A percentile compares a stretch with the other conserved stretches of the same genome.
Conservation (phyloP, 2,797 vertebrate species). For the Onychomys leucogaster region DNA sequence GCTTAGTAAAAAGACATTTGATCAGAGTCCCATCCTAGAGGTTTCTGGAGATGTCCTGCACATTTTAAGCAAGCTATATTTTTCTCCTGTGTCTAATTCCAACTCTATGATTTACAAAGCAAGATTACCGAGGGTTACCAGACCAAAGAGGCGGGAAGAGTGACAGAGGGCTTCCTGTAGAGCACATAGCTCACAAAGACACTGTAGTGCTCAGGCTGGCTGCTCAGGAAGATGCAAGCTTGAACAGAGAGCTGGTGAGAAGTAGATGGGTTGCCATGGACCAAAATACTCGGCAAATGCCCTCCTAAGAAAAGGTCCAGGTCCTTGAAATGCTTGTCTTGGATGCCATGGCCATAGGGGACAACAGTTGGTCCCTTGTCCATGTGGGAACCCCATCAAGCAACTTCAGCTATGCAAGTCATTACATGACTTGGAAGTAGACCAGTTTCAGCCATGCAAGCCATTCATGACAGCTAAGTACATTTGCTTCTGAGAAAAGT, state of each 20-base stretch:
- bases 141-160: not conserved
- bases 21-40: not conserved
- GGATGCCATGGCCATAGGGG: not conserved
- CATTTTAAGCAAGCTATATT: slow-evolving; percentile 27
- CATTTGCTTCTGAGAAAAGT: not conserved
- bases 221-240: not conserved
- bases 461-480: not conserved
- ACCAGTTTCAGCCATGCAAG: not conserved
- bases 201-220: not conserved
- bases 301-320: not conserved
- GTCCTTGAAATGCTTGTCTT: slow-evolving; percentile 1
- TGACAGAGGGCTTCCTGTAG: not conserved
- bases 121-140: slow-evolving; percentile 5
- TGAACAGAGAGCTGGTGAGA: not conserved
- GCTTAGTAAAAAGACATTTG: slow-evolving; percentile 7
- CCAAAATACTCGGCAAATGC: not conserved
- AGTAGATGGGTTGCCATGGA: not conserved
- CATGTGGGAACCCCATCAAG: not conserved
- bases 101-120: not conserved
- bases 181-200: not conserved
- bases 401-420: not conserved
- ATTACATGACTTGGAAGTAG: not conserved
- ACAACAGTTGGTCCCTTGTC: not conserved
- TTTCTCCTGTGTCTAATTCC: not conserved
- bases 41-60: not conserved